Conservation (phyloP, 92 coral and sea anemone species). For the Phenganax subtilis region DNA sequence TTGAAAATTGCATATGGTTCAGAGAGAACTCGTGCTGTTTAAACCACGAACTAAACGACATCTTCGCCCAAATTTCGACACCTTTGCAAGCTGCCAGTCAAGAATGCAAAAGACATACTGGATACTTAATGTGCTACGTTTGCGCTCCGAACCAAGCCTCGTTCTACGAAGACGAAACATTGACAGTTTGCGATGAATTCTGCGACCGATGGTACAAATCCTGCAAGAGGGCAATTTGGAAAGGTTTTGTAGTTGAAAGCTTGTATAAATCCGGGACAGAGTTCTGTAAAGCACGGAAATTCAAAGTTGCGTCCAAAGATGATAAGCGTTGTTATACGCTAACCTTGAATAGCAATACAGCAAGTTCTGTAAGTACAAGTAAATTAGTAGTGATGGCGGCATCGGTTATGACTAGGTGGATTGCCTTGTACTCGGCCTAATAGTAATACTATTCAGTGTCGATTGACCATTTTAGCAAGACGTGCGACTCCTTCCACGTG, state of each 20-base stretch:
- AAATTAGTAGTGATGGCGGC: background rate
- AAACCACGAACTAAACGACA: conserved; percentile 69
- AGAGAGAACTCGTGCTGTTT: conserved; percentile 82
- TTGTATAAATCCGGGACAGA: conserved; percentile 63
- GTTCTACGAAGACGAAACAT: conserved; percentile 63
- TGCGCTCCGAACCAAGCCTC: conserved; percentile 95
- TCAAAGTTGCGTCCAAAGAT: conserved; percentile 49
- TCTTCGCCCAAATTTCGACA: conserved; percentile 58
- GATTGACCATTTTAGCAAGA: too few species aligned
- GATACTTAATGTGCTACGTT: conserved; percentile 83
- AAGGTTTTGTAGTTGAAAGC: conserved; percentile 53
- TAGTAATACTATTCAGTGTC: too few species aligned
- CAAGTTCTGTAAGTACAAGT: conserved; percentile 8
- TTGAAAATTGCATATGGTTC: conserved; percentile 88
- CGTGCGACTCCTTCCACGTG: too few species aligned
- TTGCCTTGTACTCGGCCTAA: background rate
- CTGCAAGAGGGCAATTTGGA: conserved; percentile 65
- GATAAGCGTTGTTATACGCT: conserved; percentile 56
- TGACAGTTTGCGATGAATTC: conserved; percentile 85
- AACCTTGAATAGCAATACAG: background rate
- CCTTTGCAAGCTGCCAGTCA: conserved; percentile 66
- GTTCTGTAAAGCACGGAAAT: conserved; percentile 77
- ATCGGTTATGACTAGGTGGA: background rate
- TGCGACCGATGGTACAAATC: conserved; percentile 67
- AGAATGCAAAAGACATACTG: conserved; percentile 56